Conservation (phyloP, 2,797 vertebrate species). For the Arrhamphus sclerolepis region DNA sequence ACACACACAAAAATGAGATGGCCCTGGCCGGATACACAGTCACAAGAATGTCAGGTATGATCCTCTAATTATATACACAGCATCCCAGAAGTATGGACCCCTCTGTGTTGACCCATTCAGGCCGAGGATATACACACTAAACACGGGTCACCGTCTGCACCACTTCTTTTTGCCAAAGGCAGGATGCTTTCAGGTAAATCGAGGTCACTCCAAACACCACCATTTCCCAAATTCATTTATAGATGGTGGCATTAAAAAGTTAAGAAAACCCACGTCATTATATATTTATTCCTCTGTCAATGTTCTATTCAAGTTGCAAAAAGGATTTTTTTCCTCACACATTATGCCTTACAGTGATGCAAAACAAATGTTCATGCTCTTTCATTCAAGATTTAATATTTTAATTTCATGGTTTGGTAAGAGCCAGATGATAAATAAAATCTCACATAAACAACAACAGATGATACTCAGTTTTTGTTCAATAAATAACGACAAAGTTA, state of each 20-base stretch:
- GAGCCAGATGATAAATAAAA: too few species aligned
- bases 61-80: conserved; percentile 75
- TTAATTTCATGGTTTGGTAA: too few species aligned
- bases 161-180: conserved; percentile 38
- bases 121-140: conserved; percentile 13
- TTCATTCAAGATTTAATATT: too few species aligned
- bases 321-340: too few species aligned
- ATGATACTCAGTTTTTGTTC: too few species aligned
- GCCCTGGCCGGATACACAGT: conserved; percentile 25
- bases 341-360: too few species aligned
- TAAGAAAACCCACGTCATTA: neutral
- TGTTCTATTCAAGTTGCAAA: too few species aligned
- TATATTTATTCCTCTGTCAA: neutral
- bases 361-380: too few species aligned
- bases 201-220: conserved; percentile 17
- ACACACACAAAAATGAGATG: conserved; percentile 11
- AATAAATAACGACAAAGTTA: too few species aligned
- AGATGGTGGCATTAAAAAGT: neutral
- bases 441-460: too few species aligned
- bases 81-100: conserved; percentile 31
- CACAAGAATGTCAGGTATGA: conserved; percentile 70
- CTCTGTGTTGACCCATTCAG: conserved; percentile 47
- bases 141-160: conserved; percentile 42
- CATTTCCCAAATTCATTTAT: conserved; percentile 35
- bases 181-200: conserved; percentile 37